Evolutionary conservation across 2,888 invertebrate species (phyloP), one percentile per base, ranked within the genome.

Genomic region (Eupithecia abbreviata): DNA sequence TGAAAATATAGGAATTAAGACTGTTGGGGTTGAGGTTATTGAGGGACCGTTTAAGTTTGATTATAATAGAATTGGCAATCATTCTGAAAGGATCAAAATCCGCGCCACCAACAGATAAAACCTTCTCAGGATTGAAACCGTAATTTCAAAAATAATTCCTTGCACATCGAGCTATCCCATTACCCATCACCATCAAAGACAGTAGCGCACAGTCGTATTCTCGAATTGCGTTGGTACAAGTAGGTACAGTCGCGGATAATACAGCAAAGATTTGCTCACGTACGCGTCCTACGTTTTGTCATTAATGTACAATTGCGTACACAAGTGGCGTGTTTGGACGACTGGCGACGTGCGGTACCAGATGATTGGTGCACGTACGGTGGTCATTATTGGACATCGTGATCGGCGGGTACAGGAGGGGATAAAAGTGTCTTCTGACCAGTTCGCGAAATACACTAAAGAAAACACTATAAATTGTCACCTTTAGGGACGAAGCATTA

Each of bases 361-460:
- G 82, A 82, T 87, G 89, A 92, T 92, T 90, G 92, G 88, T 62
- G 81, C 91, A 92, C 92, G 93, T 92, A 91, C 89, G 81, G 80
- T 86, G 90, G 92, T 92, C 93, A 93, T 93, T 93, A 93, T 79
- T 84, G 87, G 89, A 88, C 88, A 87, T 88, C 86, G 82, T 85
- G 85, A 82, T 82, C 72, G 73, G 41, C 71, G 77, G 79, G 86
- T 87, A 91, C 89, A 79, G 77, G 77, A 76, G 80, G 3, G 43
- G 30, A 18, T 42, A 71, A 62, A 62, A 62, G 62, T 62, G 30
- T 30, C 62, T 62, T 7, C n/a, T 55, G 6, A 55, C 55, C n/a
- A n/a, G 51, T 51, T 51, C 2, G n/a, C 4, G 7, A 43, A 43
- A 43, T 6, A 43, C 43, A 43, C 4, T 30, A 43, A 6, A 43